phyloP scores from a whole-genome alignment of 2,888 invertebrate species.

The Eurytoma adleriae region DNA sequence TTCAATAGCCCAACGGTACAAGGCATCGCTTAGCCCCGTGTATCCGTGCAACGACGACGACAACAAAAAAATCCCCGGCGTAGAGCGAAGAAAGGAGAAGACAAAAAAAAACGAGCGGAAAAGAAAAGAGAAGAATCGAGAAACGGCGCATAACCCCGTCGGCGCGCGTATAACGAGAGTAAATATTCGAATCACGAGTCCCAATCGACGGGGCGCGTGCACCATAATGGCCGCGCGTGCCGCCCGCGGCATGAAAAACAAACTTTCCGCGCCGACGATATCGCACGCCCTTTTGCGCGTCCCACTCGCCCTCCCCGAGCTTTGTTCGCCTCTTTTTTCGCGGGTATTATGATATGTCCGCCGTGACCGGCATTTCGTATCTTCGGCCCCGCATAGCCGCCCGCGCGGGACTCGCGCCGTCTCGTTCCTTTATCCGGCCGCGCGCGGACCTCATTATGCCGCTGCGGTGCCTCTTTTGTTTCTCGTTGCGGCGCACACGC shows the following conservation, averaged over 20 bases:
- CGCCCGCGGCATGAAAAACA: conserved; percentile 34
- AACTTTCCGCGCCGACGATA: conserved; percentile 23
- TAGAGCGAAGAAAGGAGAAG: not conserved
- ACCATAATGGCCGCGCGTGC: conserved; percentile 7
- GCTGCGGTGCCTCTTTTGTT: not conserved
- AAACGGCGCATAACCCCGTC: not conserved
- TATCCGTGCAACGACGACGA: not conserved
- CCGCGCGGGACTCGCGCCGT: not conserved
- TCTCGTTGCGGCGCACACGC: not conserved
- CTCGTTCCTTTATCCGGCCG: not conserved
- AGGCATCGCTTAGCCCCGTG: too few relatives aligned
- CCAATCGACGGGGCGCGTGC: conserved; percentile 11
- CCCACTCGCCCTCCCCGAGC: conserved; percentile 7
- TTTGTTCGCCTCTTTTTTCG: conserved; percentile 37
- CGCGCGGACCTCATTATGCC: not conserved
- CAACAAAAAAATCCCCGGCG: too few relatives aligned
- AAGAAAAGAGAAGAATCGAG: conserved; percentile 22
- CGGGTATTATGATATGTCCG: conserved; percentile 2
- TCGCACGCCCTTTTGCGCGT: conserved; percentile 23
- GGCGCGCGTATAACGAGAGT: conserved; percentile 5
- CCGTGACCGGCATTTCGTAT: conserved; percentile 45
- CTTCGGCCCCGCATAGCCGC: not conserved
- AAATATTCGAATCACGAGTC: conserved; percentile 47
- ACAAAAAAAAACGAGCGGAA: not conserved
- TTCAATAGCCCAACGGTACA: conserved; percentile 44